Percentiles rank a stretch among this genome's conserved stretches.
Conservation (phyloP, 2,888 invertebrate genomes). For the Acleris holmiana region DNA sequence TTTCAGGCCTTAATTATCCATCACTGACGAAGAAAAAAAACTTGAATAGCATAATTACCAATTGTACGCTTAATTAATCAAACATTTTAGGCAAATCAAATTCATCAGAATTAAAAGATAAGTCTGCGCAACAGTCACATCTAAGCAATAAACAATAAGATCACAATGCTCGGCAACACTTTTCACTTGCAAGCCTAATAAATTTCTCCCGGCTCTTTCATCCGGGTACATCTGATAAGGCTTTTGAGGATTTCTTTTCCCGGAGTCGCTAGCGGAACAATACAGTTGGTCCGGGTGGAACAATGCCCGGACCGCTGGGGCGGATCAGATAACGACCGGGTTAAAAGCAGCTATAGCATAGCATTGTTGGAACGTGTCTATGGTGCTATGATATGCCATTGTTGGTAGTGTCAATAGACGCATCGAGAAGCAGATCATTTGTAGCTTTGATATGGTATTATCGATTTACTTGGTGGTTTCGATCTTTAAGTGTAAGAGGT, state of each 20-base stretch:
- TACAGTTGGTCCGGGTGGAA: conserved; percentile 16
- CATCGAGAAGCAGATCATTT: conserved; percentile 2
- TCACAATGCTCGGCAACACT: conserved; percentile 34
- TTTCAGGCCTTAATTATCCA: no score
- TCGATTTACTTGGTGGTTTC: no score
- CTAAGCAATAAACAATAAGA: conserved; percentile 31
- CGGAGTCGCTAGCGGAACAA: conserved; percentile 19
- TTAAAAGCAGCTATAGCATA: conserved; percentile 22
- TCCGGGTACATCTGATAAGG: conserved; percentile 36
- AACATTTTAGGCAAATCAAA: no score
- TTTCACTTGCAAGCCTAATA: conserved; percentile 36
- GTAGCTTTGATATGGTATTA: no score
- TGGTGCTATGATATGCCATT: conserved; percentile 10
- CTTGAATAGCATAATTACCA: no score
- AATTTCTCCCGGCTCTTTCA: conserved; percentile 30
- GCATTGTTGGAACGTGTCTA: conserved; percentile 5
- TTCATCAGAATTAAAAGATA: conserved; percentile 9
- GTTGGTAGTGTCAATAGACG: conserved; percentile 3
- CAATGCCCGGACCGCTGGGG: conserved; percentile 25
- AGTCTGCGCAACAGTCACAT: conserved; percentile 10
- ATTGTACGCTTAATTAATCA: no score
- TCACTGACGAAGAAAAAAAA: no score
- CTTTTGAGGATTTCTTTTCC: conserved; percentile 36
- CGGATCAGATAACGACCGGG: conserved; percentile 28
- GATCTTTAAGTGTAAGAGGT: no score